Evolutionary conservation across 2,888 invertebrate species (phyloP).

Genomic region (Villa cingulata): DNA sequence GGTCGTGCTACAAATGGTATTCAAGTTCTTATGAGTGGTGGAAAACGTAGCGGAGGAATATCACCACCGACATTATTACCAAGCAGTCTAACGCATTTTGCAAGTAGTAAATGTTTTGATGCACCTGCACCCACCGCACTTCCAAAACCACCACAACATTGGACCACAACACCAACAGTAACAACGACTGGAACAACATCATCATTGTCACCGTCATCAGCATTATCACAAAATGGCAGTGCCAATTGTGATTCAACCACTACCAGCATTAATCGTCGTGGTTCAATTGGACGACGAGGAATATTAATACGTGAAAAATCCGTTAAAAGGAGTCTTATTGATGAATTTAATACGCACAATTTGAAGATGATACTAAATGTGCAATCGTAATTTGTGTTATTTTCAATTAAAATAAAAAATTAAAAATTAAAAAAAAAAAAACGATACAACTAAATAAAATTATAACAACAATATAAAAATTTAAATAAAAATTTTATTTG

Average conservation of each 20-base stretch:
- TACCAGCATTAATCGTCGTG: not conserved
- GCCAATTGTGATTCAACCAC: not conserved
- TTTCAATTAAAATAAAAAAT: not conserved
- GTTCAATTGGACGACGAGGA: not conserved
- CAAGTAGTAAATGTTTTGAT: constrained; percentile 71
- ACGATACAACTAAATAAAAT: no score
- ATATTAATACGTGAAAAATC: constrained; percentile 14
- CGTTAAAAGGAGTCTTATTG: constrained; percentile 32
- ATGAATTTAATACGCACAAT: constrained; percentile 42
- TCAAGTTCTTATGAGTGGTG: constrained; percentile 10
- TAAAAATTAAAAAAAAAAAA: no score
- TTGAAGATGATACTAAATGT: constrained; percentile 53
- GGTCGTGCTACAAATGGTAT: constrained; percentile 11
- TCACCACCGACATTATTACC: constrained; percentile 30
- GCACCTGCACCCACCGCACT: constrained; percentile 65
- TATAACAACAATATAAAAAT: no score
- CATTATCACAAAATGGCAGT: not conserved
- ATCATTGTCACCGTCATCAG: no score
- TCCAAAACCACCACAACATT: constrained; percentile 68
- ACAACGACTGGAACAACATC: not conserved
- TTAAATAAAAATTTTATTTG: no score
- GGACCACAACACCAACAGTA: constrained; percentile 35
- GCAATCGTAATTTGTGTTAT: constrained; percentile 30
- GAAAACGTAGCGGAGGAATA: constrained; percentile 14
- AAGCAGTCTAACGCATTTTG: constrained; percentile 38